A percentile compares a stretch with the other conserved stretches of the same genome.
Evolutionary conservation across 2,113 vertebrate species (phyloP).

Genomic region (Dicentrarchus labrax): DNA sequence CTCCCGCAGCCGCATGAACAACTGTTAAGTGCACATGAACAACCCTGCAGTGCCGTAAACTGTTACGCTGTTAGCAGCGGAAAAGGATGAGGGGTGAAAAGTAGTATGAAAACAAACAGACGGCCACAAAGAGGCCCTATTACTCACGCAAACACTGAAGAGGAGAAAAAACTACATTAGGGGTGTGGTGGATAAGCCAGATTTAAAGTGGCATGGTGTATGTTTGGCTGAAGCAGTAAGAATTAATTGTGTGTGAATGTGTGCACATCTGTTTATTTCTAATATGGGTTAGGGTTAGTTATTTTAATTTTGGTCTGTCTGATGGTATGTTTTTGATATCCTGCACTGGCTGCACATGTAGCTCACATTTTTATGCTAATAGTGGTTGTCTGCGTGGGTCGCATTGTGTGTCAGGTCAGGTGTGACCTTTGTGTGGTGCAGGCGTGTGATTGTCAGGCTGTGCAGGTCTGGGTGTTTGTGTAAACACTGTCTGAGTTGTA

Average conservation of each 20-base stretch:
- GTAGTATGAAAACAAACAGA: conserved; percentile 61
- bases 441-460: not conserved
- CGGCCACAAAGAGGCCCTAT: conserved; percentile 44
- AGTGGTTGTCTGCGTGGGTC: not conserved
- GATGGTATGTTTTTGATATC: not conserved
- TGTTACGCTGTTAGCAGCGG: not conserved
- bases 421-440: not conserved
- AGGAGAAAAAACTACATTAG: not conserved
- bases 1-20: not conserved
- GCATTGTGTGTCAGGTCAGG: conserved; percentile 8
- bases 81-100: not conserved
- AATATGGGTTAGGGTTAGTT: not conserved
- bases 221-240: not conserved
- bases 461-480: conserved; percentile 37
- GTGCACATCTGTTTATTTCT: not conserved
- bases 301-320: not conserved
- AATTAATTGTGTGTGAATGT: not conserved
- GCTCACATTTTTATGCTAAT: not conserved
- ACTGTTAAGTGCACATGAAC: not conserved
- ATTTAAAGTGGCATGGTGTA: conserved; percentile 1
- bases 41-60: not conserved
- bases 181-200: conserved; percentile 33
- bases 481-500: conserved; percentile 24
- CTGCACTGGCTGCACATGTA: not conserved
- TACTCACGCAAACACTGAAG: conserved; percentile 56